These are phyloP conservation scores for Lerista edwardsae DNA, from an alignment of 2,797 vertebrate genomes.

Conservation along the genomic window DNA sequence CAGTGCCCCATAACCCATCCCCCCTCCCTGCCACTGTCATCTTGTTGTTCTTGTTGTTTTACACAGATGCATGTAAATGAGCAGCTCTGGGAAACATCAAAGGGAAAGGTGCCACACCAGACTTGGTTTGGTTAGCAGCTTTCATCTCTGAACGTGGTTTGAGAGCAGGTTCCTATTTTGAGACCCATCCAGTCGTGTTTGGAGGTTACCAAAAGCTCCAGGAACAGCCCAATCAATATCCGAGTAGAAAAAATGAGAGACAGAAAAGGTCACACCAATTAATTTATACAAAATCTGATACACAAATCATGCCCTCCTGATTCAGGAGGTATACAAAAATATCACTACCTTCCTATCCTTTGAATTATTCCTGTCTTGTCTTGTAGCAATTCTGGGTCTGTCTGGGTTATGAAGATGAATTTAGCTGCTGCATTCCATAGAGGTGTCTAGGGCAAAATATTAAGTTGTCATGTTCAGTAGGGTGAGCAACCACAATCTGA, in stretches of 20 bases:
- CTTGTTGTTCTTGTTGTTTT: background rate
- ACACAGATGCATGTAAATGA: background rate
- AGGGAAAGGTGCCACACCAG: background rate
- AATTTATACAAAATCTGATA: background rate
- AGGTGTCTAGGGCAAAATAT: slow-evolving; percentile 42
- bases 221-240: slow-evolving; percentile 13
- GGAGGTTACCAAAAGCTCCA: background rate
- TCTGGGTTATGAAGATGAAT: slow-evolving; percentile 60
- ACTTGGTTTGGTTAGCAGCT: background rate
- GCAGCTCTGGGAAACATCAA: background rate
- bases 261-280: slow-evolving; percentile 25
- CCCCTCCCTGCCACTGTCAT: background rate
- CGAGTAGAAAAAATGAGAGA: background rate
- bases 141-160: background rate
- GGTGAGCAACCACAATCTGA: background rate
- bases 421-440: slow-evolving; percentile 61
- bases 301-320: slow-evolving; percentile 42
- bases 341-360: slow-evolving; percentile 33
- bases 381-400: slow-evolving; percentile 29
- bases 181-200: background rate
- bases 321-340: slow-evolving; percentile 22
- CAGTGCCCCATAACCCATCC: background rate
- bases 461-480: slow-evolving; percentile 42
- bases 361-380: slow-evolving; percentile 57
- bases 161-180: background rate